Evolutionary conservation across 2,797 vertebrate genomes (phyloP).

Genomic region (Kryptopterus vitreolus): DNA sequence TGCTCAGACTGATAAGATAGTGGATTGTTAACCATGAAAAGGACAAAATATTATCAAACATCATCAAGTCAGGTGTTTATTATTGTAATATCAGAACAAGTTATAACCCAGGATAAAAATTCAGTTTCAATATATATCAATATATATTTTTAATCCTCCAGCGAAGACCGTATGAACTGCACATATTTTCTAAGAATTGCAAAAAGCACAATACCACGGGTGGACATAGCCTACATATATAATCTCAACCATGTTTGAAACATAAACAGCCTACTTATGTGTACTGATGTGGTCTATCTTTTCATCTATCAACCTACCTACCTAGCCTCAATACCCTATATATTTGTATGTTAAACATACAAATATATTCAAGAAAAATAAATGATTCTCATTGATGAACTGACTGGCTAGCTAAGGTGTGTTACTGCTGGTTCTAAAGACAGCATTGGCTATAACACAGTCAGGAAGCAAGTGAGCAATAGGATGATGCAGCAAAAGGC

Average conservation of each 20-base stretch:
- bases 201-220: not conserved
- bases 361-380: not conserved
- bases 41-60: not conserved
- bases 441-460: conserved; percentile 2
- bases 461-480: not conserved
- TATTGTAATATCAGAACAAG: not conserved
- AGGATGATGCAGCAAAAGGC: conserved; percentile 40
- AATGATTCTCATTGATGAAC: not conserved
- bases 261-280: not conserved
- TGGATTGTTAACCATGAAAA: not conserved
- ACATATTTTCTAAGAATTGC: not conserved
- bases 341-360: not conserved
- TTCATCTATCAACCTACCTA: too few relatives aligned
- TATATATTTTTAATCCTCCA: not conserved
- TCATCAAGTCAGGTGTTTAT: too few relatives aligned
- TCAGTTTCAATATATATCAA: too few relatives aligned
- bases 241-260: conserved; percentile 13
- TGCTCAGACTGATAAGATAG: not conserved
- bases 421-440: conserved; percentile 13
- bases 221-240: not conserved
- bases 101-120: not conserved
- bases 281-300: not conserved
- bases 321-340: too few relatives aligned
- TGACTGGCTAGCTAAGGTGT: conserved; percentile 9
- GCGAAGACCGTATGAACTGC: not conserved